These are phyloP conservation scores for Thyatira batis DNA, from an alignment of 2,888 invertebrate species.

Conservation along the genomic window DNA sequence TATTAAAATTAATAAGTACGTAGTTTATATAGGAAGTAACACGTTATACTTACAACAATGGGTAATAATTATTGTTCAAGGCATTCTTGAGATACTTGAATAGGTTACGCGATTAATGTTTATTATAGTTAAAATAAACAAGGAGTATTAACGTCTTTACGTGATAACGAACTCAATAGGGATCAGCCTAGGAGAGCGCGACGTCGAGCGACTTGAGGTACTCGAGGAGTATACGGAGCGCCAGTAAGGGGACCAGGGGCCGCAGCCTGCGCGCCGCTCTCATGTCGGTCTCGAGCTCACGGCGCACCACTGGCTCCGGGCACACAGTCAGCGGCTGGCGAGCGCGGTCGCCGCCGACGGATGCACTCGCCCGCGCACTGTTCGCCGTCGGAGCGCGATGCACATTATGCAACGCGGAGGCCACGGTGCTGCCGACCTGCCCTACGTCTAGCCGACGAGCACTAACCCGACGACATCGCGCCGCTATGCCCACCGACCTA, in stretches of 20 bases:
- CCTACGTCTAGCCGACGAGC: conserved; percentile 74
- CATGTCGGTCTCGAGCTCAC: conserved; percentile 36
- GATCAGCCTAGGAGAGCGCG: conserved; percentile 31
- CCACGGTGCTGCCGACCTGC: conserved; percentile 67
- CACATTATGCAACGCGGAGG: conserved; percentile 71
- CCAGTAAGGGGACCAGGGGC: conserved; percentile 64
- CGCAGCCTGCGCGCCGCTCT: conserved; percentile 49
- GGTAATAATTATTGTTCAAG: conserved; percentile 41
- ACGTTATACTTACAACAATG: conserved; percentile 56
- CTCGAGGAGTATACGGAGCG: conserved; percentile 68
- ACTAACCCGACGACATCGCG: conserved; percentile 71
- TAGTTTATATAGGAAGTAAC: conserved; percentile 1
- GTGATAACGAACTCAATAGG: conserved; percentile 20
- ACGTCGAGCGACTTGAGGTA: conserved; percentile 69
- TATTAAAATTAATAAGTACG: neutral
- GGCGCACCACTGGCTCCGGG: conserved; percentile 17
- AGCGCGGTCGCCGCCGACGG: conserved; percentile 33
- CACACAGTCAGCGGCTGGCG: conserved; percentile 26
- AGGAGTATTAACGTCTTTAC: conserved; percentile 46
- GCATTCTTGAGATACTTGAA: conserved; percentile 48
- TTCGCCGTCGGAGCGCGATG: conserved; percentile 56
- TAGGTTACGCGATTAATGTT: conserved; percentile 26
- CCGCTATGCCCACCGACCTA: conserved; percentile 77
- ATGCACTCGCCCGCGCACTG: conserved; percentile 52
- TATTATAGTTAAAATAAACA: conserved; percentile 37